Evolutionary conservation across 2,797 vertebrate genomes (phyloP).

Genomic region (Pachyuromys duprasi): DNA sequence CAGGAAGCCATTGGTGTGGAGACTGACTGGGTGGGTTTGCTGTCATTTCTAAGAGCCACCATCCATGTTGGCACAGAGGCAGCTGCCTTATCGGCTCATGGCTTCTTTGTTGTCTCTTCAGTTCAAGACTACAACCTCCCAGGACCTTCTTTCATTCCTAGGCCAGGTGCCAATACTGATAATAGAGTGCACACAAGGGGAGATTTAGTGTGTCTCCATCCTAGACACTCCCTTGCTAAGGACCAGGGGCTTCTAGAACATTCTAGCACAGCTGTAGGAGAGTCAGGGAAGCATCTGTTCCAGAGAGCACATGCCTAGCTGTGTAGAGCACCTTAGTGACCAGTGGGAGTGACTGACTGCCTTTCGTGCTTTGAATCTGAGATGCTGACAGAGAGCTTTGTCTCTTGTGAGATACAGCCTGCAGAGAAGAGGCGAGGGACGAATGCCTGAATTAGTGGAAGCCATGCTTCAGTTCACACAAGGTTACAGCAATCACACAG

Average conservation of each 20-base stretch:
- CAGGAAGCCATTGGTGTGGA: background rate
- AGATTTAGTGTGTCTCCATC: background rate
- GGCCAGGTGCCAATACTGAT: background rate
- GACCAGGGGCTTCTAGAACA: slow-evolving; percentile 34
- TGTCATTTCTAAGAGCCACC: background rate
- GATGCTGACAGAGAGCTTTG: background rate
- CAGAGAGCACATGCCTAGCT: background rate
- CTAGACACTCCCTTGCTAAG: background rate
- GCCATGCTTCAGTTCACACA: background rate
- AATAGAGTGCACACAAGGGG: background rate
- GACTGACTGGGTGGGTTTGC: fast-evolving
- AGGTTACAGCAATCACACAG: background rate
- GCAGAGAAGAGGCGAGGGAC: background rate
- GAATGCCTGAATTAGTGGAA: background rate
- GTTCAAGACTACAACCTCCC: background rate
- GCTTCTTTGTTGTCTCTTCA: background rate
- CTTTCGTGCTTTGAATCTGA: background rate
- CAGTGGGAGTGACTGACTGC: background rate
- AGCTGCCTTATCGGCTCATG: background rate
- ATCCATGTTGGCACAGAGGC: background rate
- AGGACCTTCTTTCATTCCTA: background rate
- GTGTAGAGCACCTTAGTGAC: background rate
- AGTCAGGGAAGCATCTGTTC: background rate
- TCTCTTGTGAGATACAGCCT: slow-evolving; percentile 21
- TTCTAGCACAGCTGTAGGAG: background rate